Evolutionary conservation across 2,888 invertebrate species (phyloP).

Genomic region (Dioctria linearis): DNA sequence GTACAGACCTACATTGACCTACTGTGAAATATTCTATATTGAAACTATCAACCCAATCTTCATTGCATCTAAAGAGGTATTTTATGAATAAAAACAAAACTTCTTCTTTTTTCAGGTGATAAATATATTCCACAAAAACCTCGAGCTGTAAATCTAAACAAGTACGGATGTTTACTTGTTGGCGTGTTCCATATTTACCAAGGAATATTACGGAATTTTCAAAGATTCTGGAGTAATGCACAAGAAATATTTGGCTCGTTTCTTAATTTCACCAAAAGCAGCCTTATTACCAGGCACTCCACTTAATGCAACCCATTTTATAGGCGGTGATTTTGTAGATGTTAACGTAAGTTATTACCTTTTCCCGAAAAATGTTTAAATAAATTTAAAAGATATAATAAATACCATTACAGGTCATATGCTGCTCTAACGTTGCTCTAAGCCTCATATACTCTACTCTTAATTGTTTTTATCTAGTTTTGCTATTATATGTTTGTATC

Average conservation of each 20-base stretch:
- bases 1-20: too few species aligned
- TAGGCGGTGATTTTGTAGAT: constrained; percentile 93
- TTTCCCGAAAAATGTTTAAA: too few species aligned
- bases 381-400: too few species aligned
- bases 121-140: constrained; percentile 72
- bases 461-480: too few species aligned
- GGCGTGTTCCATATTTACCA: constrained; percentile 88
- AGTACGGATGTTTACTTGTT: constrained; percentile 82
- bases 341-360: constrained; percentile 86
- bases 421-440: constrained; percentile 90
- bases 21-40: too few species aligned
- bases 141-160: constrained; percentile 68
- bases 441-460: too few species aligned
- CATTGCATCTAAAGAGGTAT: too few species aligned
- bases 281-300: constrained; percentile 91
- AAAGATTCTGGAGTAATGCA: constrained; percentile 91
- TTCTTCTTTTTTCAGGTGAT: too few species aligned
- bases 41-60: too few species aligned
- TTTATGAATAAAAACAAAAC: too few species aligned
- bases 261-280: constrained; percentile 88
- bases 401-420: too few species aligned
- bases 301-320: constrained; percentile 88
- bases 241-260: constrained; percentile 85
- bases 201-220: constrained; percentile 92
- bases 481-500: too few species aligned